phyloP scores from a whole-genome alignment of 2,113 vertebrate species.

The Cyanoramphus novaezelandiae region DNA sequence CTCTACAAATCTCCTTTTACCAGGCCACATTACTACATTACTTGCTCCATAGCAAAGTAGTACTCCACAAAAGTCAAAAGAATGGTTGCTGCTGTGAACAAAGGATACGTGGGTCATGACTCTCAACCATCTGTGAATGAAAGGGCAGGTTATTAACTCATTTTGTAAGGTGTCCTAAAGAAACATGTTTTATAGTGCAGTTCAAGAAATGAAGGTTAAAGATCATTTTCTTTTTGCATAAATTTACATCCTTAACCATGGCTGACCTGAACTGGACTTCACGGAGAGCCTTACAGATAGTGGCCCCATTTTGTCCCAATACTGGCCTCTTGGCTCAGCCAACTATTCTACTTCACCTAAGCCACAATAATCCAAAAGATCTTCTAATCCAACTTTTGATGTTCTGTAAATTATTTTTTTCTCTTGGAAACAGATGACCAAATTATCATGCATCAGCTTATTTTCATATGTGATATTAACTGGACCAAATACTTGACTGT shows the following conservation, averaged over 20 bases:
- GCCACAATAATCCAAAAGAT: neutral
- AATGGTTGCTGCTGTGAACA: accelerated
- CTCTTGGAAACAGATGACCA: neutral
- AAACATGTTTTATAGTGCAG: neutral
- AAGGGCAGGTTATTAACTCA: neutral
- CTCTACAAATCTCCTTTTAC: neutral
- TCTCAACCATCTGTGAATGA: neutral
- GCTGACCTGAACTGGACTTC: neutral
- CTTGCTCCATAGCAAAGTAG: neutral
- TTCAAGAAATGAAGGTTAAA: neutral
- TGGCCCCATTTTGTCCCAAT: neutral
- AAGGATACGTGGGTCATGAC: neutral
- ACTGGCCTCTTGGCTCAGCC: neutral
- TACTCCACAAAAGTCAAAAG: neutral
- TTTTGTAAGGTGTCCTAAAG: neutral
- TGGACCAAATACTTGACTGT: neutral
- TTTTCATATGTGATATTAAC: neutral
- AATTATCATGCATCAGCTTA: neutral
- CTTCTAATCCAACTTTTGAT: neutral
- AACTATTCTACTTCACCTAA: neutral
- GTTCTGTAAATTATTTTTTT: neutral
- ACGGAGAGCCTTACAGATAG: neutral
- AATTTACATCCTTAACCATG: neutral
- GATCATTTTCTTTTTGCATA: neutral
- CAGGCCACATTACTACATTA: neutral